These are phyloP conservation scores for Sminthurinus aureus DNA, from an alignment of 2,888 invertebrate genomes.

Conservation along the genomic window DNA sequence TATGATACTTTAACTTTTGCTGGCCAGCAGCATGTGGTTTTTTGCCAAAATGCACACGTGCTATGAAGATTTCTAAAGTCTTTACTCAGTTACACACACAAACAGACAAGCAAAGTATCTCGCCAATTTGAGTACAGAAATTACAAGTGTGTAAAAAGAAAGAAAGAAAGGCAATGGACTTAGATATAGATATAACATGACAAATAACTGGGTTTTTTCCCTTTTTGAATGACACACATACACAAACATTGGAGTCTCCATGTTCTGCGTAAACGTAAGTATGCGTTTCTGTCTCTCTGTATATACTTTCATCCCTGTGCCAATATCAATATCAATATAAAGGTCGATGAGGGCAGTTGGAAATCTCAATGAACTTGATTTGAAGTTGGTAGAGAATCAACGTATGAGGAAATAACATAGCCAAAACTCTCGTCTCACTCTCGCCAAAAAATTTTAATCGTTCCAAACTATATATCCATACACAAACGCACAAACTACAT, in stretches of 20 bases:
- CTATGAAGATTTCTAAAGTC: constrained; percentile 24
- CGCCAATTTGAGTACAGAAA: neutral
- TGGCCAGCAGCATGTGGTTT: constrained; percentile 47
- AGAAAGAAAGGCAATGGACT: neutral
- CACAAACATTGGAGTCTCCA: constrained; percentile 23
- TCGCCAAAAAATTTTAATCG: constrained; percentile 47
- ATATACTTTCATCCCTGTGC: constrained; percentile 34
- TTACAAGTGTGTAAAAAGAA: neutral
- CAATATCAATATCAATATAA: constrained; percentile 45
- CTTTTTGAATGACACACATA: constrained; percentile 17
- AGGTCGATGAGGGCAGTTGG: constrained; percentile 51
- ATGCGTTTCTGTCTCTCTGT: neutral
- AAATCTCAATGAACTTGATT: constrained; percentile 48
- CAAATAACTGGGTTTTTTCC: neutral
- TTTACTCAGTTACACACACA: constrained; percentile 28
- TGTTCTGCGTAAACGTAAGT: neutral
- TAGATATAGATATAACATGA: neutral
- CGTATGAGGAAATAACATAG: constrained; percentile 45
- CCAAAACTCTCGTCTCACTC: constrained; percentile 47
- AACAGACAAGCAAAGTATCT: constrained; percentile 17
- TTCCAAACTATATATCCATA: constrained; percentile 11
- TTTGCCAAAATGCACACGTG: constrained; percentile 49
- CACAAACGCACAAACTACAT: constrained; percentile 10
- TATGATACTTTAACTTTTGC: constrained; percentile 41
- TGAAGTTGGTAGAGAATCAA: constrained; percentile 15